Conservation (phyloP, 1,140 invertebrate species). For the Ridgeia piscesae region DNA sequence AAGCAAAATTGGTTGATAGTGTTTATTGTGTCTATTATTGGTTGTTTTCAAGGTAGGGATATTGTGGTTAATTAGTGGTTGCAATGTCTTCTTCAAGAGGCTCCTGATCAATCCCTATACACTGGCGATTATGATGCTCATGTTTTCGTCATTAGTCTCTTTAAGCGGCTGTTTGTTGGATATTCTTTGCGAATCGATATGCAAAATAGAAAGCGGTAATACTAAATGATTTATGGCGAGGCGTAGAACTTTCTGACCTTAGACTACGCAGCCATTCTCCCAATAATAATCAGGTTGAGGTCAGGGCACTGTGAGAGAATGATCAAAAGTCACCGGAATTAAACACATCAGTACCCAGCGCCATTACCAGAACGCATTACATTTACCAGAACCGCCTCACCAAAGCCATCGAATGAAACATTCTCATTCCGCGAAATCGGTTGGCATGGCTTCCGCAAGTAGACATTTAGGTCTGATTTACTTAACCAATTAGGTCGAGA, state of each 20-base stretch:
- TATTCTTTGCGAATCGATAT: too few relatives aligned
- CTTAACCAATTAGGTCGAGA: background rate
- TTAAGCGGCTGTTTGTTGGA: too few relatives aligned
- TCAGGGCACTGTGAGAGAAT: background rate
- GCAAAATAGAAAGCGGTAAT: too few relatives aligned
- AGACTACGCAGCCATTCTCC: background rate
- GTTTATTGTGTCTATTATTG: too few relatives aligned
- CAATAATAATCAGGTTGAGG: background rate
- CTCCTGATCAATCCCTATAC: too few relatives aligned
- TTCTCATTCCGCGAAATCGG: background rate
- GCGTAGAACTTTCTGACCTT: background rate
- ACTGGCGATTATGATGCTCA: too few relatives aligned
- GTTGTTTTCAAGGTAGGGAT: too few relatives aligned
- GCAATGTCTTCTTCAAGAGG: too few relatives aligned
- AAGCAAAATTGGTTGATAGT: background rate
- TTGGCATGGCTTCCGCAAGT: background rate
- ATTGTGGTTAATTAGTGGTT: background rate
- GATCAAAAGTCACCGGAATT: background rate
- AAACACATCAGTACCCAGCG: background rate
- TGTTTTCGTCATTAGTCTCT: too few relatives aligned
- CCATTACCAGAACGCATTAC: background rate
- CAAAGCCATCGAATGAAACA: background rate
- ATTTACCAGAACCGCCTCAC: background rate
- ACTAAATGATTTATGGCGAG: too few relatives aligned
- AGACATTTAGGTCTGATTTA: background rate